phyloP scores from a whole-genome alignment of 1,140 invertebrate species.

The Musca domestica region DNA sequence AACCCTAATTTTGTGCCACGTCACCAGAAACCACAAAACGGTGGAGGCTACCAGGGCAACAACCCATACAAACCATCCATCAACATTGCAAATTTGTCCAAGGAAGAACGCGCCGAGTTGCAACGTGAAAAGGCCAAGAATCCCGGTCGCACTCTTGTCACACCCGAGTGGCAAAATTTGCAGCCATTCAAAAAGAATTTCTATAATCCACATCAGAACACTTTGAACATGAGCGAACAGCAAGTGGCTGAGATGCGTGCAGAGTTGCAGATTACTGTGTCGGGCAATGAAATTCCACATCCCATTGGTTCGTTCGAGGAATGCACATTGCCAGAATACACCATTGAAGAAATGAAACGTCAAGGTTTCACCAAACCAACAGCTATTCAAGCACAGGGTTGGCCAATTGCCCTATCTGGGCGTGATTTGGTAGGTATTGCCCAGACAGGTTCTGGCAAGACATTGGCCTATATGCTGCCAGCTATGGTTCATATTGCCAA shows the following conservation, averaged over 20 bases:
- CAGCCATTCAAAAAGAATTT: slow-evolving; percentile 89
- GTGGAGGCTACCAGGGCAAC: slow-evolving; percentile 33
- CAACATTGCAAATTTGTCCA: slow-evolving; percentile 47
- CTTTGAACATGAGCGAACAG: slow-evolving; percentile 66
- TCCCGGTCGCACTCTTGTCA: slow-evolving; percentile 75
- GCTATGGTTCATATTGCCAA: slow-evolving; percentile 74
- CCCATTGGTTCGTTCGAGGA: slow-evolving; percentile 88
- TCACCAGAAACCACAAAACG: slow-evolving; percentile 39
- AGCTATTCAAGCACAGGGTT: slow-evolving; percentile 83
- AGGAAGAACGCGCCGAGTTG: slow-evolving; percentile 58
- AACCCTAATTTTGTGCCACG: slow-evolving; percentile 46
- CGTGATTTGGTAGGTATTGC: slow-evolving; percentile 93
- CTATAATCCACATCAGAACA: slow-evolving; percentile 80
- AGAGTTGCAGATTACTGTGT: slow-evolving; percentile 82
- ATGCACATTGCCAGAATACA: slow-evolving; percentile 81
- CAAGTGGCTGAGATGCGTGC: slow-evolving; percentile 74
- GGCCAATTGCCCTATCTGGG: slow-evolving; percentile 90
- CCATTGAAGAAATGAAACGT: slow-evolving; percentile 77
- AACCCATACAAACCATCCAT: slow-evolving; percentile 26
- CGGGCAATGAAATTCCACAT: slow-evolving; percentile 77
- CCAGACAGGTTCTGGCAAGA: slow-evolving; percentile 91
- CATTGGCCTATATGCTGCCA: slow-evolving; percentile 80
- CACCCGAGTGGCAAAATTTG: slow-evolving; percentile 84
- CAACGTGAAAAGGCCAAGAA: slow-evolving; percentile 66
- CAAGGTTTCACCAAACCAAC: slow-evolving; percentile 82